Percentiles rank a stretch among this genome's conserved stretches.
Conservation (phyloP, 2,113 vertebrate genomes). For the Ciconia boyciana region DNA sequence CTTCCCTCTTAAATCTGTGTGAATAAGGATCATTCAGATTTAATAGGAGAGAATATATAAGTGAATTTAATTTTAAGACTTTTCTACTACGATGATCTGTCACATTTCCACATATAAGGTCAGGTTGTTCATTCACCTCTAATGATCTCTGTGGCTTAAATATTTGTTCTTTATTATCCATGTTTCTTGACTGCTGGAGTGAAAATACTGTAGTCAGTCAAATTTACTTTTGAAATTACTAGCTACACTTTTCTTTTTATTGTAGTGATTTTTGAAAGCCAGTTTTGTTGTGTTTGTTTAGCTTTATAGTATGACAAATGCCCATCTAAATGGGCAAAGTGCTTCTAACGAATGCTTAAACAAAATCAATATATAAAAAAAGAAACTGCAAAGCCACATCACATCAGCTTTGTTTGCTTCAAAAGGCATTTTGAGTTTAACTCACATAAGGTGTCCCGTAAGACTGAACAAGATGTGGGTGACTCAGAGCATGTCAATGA, state of each 20-base stretch:
- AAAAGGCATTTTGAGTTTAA: background rate
- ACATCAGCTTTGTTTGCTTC: background rate
- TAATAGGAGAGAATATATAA: background rate
- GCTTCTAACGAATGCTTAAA: background rate
- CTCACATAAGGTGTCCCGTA: background rate
- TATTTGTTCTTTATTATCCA: background rate
- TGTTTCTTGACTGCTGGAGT: background rate
- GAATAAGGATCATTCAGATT: background rate
- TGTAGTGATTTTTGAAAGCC: background rate
- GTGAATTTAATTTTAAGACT: background rate
- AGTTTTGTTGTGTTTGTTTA: background rate
- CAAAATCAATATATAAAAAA: background rate
- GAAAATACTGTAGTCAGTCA: background rate
- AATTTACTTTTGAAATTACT: background rate
- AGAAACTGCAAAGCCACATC: background rate
- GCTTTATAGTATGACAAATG: background rate
- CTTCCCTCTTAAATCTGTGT: background rate
- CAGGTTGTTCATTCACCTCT: background rate
- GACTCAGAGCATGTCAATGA: background rate
- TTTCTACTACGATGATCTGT: background rate
- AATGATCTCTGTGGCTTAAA: background rate
- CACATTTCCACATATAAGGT: background rate
- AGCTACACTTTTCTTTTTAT: background rate
- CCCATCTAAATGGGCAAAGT: background rate
- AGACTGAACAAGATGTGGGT: background rate